Evolutionary conservation across 2,113 vertebrate species (phyloP).

Genomic region (Sclerurus mexicanus): DNA sequence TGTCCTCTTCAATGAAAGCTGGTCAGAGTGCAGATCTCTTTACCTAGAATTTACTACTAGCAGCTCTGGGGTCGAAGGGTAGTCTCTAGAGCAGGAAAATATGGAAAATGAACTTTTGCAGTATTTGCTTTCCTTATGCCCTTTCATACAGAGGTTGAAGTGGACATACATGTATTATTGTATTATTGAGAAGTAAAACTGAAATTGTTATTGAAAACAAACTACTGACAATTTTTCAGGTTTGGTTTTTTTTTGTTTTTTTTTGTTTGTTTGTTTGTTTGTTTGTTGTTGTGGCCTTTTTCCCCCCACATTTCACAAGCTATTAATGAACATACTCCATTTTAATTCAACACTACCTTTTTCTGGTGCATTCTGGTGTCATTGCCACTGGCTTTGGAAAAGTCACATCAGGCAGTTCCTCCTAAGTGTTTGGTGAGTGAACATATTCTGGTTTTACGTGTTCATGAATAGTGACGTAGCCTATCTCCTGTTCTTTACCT

Average conservation of each 20-base stretch:
- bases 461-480: neutral
- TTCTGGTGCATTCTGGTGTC: neutral
- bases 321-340: neutral
- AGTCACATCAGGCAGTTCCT: neutral
- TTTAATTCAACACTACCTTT: neutral
- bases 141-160: neutral
- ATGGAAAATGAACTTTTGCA: neutral
- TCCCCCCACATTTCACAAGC: neutral
- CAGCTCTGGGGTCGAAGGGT: neutral
- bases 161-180: fast-evolving
- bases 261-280: too few species aligned
- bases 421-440: neutral
- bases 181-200: neutral
- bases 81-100: neutral
- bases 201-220: neutral
- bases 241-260: too few species aligned
- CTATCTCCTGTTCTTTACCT: neutral
- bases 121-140: neutral
- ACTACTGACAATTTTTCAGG: neutral
- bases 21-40: neutral
- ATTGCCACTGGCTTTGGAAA: neutral
- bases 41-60: neutral
- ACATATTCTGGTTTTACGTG: neutral
- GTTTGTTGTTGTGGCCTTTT: too few species aligned
- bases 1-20: neutral